These are phyloP conservation scores for Babyrousa celebensis DNA, from an alignment of 2,797 vertebrate species.

Conservation along the genomic window DNA sequence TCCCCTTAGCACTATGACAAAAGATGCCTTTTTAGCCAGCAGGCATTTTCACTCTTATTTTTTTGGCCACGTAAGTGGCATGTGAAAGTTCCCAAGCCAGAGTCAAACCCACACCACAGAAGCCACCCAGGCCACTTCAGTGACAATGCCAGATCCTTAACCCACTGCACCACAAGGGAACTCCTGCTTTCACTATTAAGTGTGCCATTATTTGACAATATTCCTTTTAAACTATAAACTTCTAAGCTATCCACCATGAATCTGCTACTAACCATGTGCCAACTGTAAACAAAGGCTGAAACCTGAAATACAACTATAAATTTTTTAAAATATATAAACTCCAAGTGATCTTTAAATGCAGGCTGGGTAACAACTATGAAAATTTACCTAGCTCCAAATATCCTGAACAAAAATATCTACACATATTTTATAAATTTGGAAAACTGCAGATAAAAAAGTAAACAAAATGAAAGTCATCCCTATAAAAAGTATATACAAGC, in stretches of 20 bases:
- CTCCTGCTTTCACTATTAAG: slow-evolving; percentile 18
- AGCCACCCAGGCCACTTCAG: too few relatives aligned
- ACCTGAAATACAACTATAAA: not conserved
- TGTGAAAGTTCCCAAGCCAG: too few relatives aligned
- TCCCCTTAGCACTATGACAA: slow-evolving; percentile 20
- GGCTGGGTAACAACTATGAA: not conserved
- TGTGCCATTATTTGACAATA: slow-evolving; percentile 4
- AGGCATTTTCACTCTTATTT: slow-evolving; percentile 17
- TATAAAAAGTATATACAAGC: slow-evolving; percentile 10
- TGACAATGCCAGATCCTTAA: too few relatives aligned
- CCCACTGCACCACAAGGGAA: too few relatives aligned
- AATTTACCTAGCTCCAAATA: slow-evolving; percentile 1
- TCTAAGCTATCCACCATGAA: not conserved
- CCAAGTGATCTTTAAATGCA: not conserved
- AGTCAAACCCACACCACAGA: too few relatives aligned
- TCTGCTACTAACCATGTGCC: not conserved
- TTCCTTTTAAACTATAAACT: not conserved
- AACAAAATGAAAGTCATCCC: not conserved
- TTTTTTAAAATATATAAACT: slow-evolving; percentile 13
- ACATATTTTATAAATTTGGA: not conserved
- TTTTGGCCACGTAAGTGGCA: too few relatives aligned
- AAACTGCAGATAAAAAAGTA: slow-evolving; percentile 52
- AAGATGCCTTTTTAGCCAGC: not conserved
- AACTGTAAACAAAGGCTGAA: slow-evolving; percentile 16
- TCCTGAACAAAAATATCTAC: slow-evolving; percentile 36